Evolutionary conservation across 2,888 invertebrate species (phyloP).

Genomic region (Rambutsinella grinnellia): DNA sequence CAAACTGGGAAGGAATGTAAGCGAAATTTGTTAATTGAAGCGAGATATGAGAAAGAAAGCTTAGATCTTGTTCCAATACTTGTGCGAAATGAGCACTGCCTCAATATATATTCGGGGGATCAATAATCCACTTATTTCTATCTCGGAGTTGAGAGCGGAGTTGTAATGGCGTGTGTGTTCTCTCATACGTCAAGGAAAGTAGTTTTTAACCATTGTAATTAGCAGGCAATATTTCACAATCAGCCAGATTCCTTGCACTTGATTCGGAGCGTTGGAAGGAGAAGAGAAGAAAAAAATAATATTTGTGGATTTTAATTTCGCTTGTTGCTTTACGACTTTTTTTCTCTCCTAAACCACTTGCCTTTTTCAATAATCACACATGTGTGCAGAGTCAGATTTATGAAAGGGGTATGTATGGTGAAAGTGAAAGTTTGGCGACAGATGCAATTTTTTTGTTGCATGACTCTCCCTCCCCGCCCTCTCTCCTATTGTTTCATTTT

Average conservation of each 20-base stretch:
- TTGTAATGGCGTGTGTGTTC: background rate
- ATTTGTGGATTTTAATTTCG: background rate
- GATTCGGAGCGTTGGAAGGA: no score
- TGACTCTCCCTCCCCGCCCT: background rate
- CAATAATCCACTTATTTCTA: no score
- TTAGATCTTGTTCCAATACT: no score
- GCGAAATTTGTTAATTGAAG: no score
- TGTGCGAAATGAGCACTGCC: no score
- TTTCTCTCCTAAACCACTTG: no score
- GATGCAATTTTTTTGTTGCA: slow-evolving; percentile 31
- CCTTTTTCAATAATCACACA: no score
- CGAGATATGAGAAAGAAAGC: no score
- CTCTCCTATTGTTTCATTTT: background rate
- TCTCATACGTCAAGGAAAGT: background rate
- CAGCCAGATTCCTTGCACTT: background rate
- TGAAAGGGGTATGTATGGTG: no score
- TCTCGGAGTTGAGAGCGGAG: no score
- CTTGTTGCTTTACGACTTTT: background rate
- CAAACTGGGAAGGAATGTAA: no score
- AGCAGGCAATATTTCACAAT: background rate
- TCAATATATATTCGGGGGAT: no score
- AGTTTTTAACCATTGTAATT: background rate
- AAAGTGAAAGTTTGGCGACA: slow-evolving; percentile 49
- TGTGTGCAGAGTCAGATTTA: background rate
- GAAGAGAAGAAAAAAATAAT: background rate